Base-by-base conservation (phyloP, 2,113 vertebrate genomes). In the Penelope pileata region DNA sequence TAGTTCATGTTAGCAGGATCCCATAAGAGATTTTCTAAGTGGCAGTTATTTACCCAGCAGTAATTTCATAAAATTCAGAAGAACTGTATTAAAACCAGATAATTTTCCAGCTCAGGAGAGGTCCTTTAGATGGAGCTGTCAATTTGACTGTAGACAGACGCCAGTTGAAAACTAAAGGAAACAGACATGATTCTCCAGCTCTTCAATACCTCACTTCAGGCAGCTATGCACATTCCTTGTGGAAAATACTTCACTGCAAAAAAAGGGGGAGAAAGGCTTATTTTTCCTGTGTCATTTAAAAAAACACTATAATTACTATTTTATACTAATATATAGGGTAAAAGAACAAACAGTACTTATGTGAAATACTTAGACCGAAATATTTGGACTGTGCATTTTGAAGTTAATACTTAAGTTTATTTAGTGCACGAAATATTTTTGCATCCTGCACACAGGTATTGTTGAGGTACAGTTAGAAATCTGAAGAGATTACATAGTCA, bases 31-130 rank as follows among this genome's bases (percentile, higher is more conserved):
- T 47, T 70, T 90, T 77, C 36, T 16, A 92, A 92, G 74, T 85
- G 75, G 86, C 53, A 92, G 74, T 38, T 92, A 80, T 94, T 91
- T 88, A 80, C n/a, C 48, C 0, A 1, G 45, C 83, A 77, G 69
- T 84, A 84, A 94, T 88, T 90, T 80, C 43, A 50, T 40, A 81
- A 73, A 77, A 87, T 73, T 95, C 64, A 59, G 32, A 88, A 81
- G 83, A 83, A 60, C 83, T 45, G 12, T 81, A 88, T 88, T 92
- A 84, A 95, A 93, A 68, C 54, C 94, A 88, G 69, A 74, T 90
- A 87, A 88, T 88, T 94, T 94, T 90, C 83, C 90, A 92, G 48
- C 73, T 58, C 27, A 58, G 68, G 26, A 54, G 69, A 88, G 56
- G 74, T 77, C 74, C 48, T 77, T 94, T 69, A 84, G 50, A 87